Evolutionary conservation across 2,888 invertebrate species (phyloP), one percentile per base, ranked within the genome.

Genomic region (Abrostola triplasia): DNA sequence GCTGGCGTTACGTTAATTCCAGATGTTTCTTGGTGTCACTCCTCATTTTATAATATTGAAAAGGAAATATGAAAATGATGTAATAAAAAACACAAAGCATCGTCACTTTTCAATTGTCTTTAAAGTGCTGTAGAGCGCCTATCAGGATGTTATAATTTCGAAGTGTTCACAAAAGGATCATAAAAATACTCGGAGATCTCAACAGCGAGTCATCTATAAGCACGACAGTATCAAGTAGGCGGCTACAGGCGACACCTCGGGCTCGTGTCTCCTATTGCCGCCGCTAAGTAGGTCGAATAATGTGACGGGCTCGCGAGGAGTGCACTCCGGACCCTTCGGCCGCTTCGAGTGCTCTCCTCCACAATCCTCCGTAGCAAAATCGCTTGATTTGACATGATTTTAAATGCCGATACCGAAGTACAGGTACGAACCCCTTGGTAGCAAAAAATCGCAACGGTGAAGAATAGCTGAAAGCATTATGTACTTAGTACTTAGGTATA

Each of bases 301-400:
- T 92, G 90, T 93, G 93, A 86, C 90, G 88, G 85, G 88, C 88
- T 85, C 83, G 79, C 80, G 84, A 86, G 79, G 76, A 94, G 94
- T 82, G 90, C 89, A 82, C 94, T 94, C 86, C 80, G 82, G 77
- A 79, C 90, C 90, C 91, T 86, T 88, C 83, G 84, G 72, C 74
- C 81, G 80, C 75, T 76, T 88, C 81, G 68, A 92, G 92, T 60
- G 84, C 89, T 80, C 91, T 90, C 73, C 66, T 76, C 77, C 66
- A 75, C 85, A 87, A 87, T 88, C 88, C 92, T 91, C 87, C 86
- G 86, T 85, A 87, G 88, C 89, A 91, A 93, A 93, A 92, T 91
- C 92, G 92, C 92, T 90, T 93, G 92, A 94, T 94, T 93, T 92
- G 91, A 92, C 94, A 93, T 91, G 93, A 94, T 94, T 94, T 92